Percentiles rank a stretch among this genome's conserved stretches.
These are phyloP conservation scores for Geodia barretti DNA, from an alignment of 37 sponge, comb jelly and placozoan genomes.

Conservation along the genomic window DNA sequence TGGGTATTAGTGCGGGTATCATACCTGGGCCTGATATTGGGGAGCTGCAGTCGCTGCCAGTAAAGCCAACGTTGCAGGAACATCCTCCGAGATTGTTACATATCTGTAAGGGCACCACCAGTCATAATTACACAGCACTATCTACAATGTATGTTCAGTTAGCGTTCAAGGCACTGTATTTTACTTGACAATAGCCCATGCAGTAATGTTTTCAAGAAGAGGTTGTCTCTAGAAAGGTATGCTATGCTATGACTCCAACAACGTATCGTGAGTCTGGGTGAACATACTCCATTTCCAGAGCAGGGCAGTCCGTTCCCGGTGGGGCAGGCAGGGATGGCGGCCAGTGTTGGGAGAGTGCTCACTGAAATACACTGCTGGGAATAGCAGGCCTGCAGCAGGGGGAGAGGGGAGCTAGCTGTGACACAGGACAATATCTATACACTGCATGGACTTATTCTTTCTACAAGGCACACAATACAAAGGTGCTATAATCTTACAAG, in stretches of 20 bases:
- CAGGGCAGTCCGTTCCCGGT: conserved; percentile 49
- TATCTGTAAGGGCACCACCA: conserved; percentile 6
- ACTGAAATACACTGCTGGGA: conserved; percentile 7
- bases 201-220: too few relatives aligned
- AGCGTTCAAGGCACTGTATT: not conserved
- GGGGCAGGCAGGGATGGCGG: conserved; percentile 22
- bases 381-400: not conserved
- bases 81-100: conserved; percentile 56
- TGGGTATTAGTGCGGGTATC: too few relatives aligned
- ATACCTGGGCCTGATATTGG: conserved; percentile 7
- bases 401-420: not conserved
- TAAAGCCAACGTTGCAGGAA: conserved; percentile 60
- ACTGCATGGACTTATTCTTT: too few relatives aligned
- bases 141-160: not conserved
- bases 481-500: not conserved
- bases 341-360: not conserved
- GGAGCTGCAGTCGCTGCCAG: conserved; percentile 42
- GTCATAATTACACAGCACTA: not conserved
- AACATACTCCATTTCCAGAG: conserved; percentile 71
- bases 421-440: not conserved
- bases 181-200: not conserved
- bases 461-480: not conserved
- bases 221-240: too few relatives aligned
- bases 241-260: too few relatives aligned
- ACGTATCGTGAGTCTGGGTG: too few relatives aligned